Evolutionary conservation across 2,113 vertebrate genomes (phyloP), one percentile per base, ranked within the genome.

Genomic region (Narcine bancroftii): DNA sequence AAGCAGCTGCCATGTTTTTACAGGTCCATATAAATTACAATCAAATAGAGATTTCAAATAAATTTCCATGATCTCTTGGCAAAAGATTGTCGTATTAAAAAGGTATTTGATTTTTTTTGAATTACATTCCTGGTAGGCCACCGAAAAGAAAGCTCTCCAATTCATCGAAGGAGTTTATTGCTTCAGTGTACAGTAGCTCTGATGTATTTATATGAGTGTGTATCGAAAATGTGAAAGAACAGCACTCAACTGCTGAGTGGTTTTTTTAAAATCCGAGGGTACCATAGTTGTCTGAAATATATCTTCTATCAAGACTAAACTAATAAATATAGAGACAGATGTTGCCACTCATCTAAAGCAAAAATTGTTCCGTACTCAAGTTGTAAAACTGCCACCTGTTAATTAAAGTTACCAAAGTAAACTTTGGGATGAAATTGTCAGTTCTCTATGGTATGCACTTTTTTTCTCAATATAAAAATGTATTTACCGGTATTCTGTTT

Each of bases 1-100:
- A 91, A 91, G 65, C 89, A 91, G 65, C 89, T 91, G 87, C 63
- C 87, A 91, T 91, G 87, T 69, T 91, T 91, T 91, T 69, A 66
- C 89, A 91, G 89, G 89, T 71, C 89, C 29, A 65, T 91, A 91
- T 91, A 91, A 91, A 39, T 91, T 91, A 71, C 89, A 91, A 69
- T 91, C 89, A 91, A 91, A 91, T 33, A 29, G 89, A 91, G 89
- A 47, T 91, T 91, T 91, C 89, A 33, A 91, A 91, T 66, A 91
- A 66, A 71, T 91, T 91, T 69, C 39, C 13, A 26, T 15, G 89
- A 91, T 91, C 89, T 69, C 89, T 91, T 91, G 89, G 65, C 89
- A 91, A 91, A 91, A 45, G 63, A 69, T 69, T 91, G 89, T 42
- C 39, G 65, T 69, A 53, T 91, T 91, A 91, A 91, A 91, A 91